Base-by-base conservation (phyloP, 2,113 vertebrate species). In the Conger conger region DNA sequence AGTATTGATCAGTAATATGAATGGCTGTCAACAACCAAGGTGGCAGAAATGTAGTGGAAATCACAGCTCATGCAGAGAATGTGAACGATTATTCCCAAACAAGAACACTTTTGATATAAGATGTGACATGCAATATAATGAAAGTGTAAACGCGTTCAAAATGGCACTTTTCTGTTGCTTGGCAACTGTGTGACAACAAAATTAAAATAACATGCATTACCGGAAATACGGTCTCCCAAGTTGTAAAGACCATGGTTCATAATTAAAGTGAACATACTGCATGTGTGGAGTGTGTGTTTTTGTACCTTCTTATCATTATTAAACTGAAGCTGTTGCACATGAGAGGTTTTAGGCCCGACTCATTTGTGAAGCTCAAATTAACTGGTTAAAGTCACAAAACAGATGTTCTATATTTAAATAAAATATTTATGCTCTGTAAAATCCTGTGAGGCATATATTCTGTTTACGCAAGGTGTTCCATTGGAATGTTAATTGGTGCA, bases 371-470 rank as follows among this genome's bases (percentile, higher is more conserved):
- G 17, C 45, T 27, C 40, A 35, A 60, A 60, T 27, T 86, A 80
- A 85, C 82, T 85, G 85, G 89, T 88, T 87, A 87, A 89, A 82
- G 82, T 87, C 83, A 82, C 78, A 60, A 76, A 92, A 90, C 89
- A 86, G 85, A 88, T 90, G 92, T 92, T 92, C 80, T 92, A 91
- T 92, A 73, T 73, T 63, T 73, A 30, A 79, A 92, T 92, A 87
- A 92, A 92, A 92, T 94, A 89, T 79, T 79, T 76, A 73, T 79
- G 60, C 86, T 83, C 88, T 89, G 84, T 86, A 91, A 87, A 84
- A 88, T 83, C 87, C 90, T 89, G 82, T 0, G 1, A 89, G 90
- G 85, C 91, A 81, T 81, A 87, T 87, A 84, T 85, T 79, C 83
- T 76, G 78, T 89, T 90, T 87, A 86, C 73, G 86, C 86, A 36